Evolutionary conservation across 1,140 invertebrate species (phyloP).

Genomic region (Galleria mellonella): DNA sequence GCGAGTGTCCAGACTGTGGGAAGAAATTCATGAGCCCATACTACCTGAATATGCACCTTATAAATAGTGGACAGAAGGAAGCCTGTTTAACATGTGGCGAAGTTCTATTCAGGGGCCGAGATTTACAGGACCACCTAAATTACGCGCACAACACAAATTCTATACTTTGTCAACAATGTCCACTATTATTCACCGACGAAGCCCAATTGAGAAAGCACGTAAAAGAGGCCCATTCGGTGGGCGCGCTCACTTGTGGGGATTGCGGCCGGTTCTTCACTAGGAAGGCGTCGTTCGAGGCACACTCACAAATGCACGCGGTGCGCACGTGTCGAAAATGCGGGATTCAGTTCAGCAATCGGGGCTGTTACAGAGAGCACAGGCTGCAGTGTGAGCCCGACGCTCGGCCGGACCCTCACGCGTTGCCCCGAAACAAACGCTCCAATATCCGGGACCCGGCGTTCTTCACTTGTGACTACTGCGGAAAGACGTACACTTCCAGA

Average conservation of each 20-base stretch:
- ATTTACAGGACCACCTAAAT: slow-evolving; percentile 46
- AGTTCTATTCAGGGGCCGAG: slow-evolving; percentile 32
- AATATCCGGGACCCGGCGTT: slow-evolving; percentile 54
- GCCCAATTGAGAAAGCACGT: slow-evolving; percentile 27
- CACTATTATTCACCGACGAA: slow-evolving; percentile 30
- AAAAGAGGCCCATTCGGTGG: slow-evolving; percentile 32
- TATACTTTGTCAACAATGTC: slow-evolving; percentile 41
- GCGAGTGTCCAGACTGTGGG: slow-evolving; percentile 50
- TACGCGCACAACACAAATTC: slow-evolving; percentile 27
- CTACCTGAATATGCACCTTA: slow-evolving; percentile 54
- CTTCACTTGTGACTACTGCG: slow-evolving; percentile 63
- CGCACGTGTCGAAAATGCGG: slow-evolving; percentile 50
- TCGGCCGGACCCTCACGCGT: slow-evolving; percentile 30
- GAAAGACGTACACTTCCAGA: slow-evolving; percentile 51
- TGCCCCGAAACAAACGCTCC: slow-evolving; percentile 37
- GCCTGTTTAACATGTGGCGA: slow-evolving; percentile 41
- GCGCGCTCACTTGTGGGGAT: slow-evolving; percentile 38
- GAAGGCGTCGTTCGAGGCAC: slow-evolving; percentile 38
- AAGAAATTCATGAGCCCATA: slow-evolving; percentile 56
- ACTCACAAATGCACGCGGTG: slow-evolving; percentile 57
- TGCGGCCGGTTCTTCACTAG: slow-evolving; percentile 49
- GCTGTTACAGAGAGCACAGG: slow-evolving; percentile 48
- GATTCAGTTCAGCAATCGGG: slow-evolving; percentile 45
- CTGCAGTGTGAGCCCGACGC: slow-evolving; percentile 52
- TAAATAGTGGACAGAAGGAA: slow-evolving; percentile 55